phyloP scores from a whole-genome alignment of 2,888 invertebrate species.

The Petrolisthes manimaculis region DNA sequence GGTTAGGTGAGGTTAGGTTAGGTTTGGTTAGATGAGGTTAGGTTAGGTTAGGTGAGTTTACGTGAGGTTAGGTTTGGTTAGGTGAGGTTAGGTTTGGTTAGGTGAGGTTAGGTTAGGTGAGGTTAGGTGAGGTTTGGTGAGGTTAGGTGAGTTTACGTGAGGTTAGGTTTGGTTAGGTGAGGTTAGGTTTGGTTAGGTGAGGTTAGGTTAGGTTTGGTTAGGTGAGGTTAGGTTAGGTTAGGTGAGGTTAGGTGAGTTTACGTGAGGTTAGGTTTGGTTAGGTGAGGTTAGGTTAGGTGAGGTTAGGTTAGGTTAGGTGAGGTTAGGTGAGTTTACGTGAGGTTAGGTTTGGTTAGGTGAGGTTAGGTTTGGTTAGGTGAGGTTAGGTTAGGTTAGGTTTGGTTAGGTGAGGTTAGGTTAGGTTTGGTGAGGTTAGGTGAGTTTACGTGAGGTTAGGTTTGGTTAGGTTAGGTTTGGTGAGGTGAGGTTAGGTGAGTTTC shows the following conservation, averaged over 20 bases:
- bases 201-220: not conserved
- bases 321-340: slow-evolving; percentile 5
- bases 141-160: not conserved
- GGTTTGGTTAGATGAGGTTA: not conserved
- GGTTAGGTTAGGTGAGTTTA: not conserved
- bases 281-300: not conserved
- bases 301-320: not conserved
- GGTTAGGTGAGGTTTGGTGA: not conserved
- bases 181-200: not conserved
- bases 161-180: not conserved
- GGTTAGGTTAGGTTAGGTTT: not conserved
- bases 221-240: not conserved
- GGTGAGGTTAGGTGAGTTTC: not conserved
- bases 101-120: not conserved
- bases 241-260: not conserved
- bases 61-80: not conserved
- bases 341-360: slow-evolving; percentile 6
- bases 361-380: not conserved
- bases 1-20: not conserved
- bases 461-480: slow-evolving; percentile 23
- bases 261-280: not conserved
- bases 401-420: not conserved
- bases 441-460: not conserved
- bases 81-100: not conserved
- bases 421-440: not conserved